phyloP scores from a whole-genome alignment of 2,797 vertebrate genomes.

The Rhinogobio ventralis region DNA sequence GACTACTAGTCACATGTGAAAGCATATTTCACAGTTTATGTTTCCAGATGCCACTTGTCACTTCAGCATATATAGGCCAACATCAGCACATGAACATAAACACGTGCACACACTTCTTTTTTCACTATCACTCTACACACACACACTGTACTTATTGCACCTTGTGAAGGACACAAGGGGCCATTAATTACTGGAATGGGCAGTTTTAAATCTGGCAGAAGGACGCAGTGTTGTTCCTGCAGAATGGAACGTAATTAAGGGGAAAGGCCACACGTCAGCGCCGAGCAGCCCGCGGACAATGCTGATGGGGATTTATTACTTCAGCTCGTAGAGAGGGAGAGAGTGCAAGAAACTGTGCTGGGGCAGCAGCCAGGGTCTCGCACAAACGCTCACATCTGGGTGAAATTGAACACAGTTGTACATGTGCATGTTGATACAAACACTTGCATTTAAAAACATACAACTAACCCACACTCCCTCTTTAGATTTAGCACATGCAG shows the following conservation, averaged over 20 bases:
- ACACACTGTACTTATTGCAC: slow-evolving; percentile 40
- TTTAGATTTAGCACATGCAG: neutral
- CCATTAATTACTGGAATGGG: slow-evolving; percentile 77
- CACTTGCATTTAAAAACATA: slow-evolving; percentile 45
- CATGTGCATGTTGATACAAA: slow-evolving; percentile 44
- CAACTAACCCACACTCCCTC: slow-evolving; percentile 51
- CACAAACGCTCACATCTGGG: neutral
- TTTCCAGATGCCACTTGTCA: slow-evolving; percentile 32
- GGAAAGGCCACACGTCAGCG: slow-evolving; percentile 76
- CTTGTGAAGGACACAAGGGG: slow-evolving; percentile 72
- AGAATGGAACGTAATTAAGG: slow-evolving; percentile 81
- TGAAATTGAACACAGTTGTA: slow-evolving; percentile 17
- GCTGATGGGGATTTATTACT: slow-evolving; percentile 78
- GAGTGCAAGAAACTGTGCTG: slow-evolving; percentile 28
- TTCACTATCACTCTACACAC: slow-evolving; percentile 8
- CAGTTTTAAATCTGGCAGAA: slow-evolving; percentile 78
- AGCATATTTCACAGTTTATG: slow-evolving; percentile 31
- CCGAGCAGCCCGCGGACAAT: slow-evolving; percentile 62
- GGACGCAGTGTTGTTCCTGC: slow-evolving; percentile 80
- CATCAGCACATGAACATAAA: slow-evolving; percentile 31
- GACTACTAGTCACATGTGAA: slow-evolving; percentile 9
- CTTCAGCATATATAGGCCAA: slow-evolving; percentile 22
- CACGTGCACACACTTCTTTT: slow-evolving; percentile 12
- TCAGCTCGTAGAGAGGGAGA: slow-evolving; percentile 36
- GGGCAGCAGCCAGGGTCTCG: neutral